These are phyloP conservation scores for Aselliscus stoliczkanus DNA, from an alignment of 2,797 vertebrate species.

Conservation along the genomic window DNA sequence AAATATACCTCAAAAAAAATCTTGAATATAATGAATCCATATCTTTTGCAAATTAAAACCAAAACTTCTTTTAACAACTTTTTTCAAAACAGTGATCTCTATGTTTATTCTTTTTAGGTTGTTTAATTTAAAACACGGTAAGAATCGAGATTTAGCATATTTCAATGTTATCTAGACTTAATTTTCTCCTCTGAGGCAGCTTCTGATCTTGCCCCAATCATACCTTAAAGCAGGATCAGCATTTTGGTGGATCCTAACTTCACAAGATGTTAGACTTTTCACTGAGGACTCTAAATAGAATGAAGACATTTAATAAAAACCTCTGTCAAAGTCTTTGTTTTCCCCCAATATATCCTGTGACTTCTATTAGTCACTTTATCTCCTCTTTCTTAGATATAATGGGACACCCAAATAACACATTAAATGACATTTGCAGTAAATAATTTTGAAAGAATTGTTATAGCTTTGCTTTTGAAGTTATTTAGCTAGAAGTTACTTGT, in stretches of 20 bases:
- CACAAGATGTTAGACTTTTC: neutral
- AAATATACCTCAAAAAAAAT: slow-evolving; percentile 15
- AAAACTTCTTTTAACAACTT: slow-evolving; percentile 24
- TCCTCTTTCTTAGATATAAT: neutral
- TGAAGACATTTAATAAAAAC: neutral
- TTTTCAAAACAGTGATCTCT: neutral
- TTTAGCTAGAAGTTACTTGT: slow-evolving; percentile 1
- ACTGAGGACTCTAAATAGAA: neutral
- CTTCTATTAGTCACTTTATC: neutral
- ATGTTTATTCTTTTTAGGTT: slow-evolving; percentile 15
- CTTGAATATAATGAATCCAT: neutral
- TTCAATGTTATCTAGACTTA: neutral
- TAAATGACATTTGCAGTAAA: neutral
- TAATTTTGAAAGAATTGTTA: neutral
- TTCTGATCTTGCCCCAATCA: neutral
- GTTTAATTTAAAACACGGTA: neutral
- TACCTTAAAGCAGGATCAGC: neutral
- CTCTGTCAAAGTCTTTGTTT: neutral
- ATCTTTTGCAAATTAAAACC: neutral
- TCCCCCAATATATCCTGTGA: neutral
- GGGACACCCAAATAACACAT: neutral
- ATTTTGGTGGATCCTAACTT: neutral
- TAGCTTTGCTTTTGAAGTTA: slow-evolving; percentile 34
- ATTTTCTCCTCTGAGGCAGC: neutral
- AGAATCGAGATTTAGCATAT: neutral